Conservation (phyloP, 2,113 vertebrate species). For the Bos taurus region ARS-UCD2.0 NC_037328.1:142906001-142906500, state of each 20-base stretch:
- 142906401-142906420: background rate
- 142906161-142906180: rapidly evolving
- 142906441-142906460: background rate
- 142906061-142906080: background rate
- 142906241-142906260: background rate
- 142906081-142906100: background rate
- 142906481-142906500: background rate
- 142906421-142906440: background rate
- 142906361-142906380: background rate
- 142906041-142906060: background rate
- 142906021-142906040: background rate
- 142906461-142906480: background rate
- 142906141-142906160: background rate
- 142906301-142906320: background rate
- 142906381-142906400: background rate
- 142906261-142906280: background rate
- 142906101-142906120: background rate
- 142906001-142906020: background rate
- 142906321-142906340: background rate
- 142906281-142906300: background rate
- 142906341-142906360: background rate
- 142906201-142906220: background rate
- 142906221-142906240: background rate
- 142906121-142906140: background rate
- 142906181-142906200: background rate